A percentile compares a stretch with the other conserved stretches of the same genome.
Conservation (phyloP, 92 coral and sea anemone genomes). For the Diadumene lineata region DNA sequence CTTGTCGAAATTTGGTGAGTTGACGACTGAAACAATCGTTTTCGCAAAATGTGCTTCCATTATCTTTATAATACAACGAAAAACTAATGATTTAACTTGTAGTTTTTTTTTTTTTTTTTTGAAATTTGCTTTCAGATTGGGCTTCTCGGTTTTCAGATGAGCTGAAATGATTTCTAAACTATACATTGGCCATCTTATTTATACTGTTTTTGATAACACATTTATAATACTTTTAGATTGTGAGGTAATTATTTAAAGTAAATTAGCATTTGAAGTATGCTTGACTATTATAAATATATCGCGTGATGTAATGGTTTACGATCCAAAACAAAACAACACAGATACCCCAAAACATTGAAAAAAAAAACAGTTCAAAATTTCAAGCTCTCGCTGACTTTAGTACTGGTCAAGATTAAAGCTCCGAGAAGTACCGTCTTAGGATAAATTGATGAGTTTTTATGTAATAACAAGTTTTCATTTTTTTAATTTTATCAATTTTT, state of each 20-base stretch:
- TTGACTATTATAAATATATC: not conserved
- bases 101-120: not conserved
- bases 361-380: no score
- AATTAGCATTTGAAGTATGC: not conserved
- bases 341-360: no score
- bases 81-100: no score
- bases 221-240: not conserved
- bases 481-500: no score
- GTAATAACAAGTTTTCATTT: no score
- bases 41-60: constrained; percentile 1
- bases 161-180: not conserved
- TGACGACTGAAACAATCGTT: not conserved
- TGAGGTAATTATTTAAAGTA: not conserved
- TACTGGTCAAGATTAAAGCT: no score
- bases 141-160: not conserved
- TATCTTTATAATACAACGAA: no score
- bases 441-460: no score
- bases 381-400: no score
- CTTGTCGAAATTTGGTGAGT: constrained; percentile 37
- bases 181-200: not conserved
- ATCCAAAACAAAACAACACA: not conserved
- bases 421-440: no score
- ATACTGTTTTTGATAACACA: not conserved
- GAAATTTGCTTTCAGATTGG: constrained; percentile 1
- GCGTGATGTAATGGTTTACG: not conserved